These are phyloP conservation scores for Heterocephalus glaber DNA, from an alignment of 2,113 vertebrate genomes.

Conservation along the genomic window DNA sequence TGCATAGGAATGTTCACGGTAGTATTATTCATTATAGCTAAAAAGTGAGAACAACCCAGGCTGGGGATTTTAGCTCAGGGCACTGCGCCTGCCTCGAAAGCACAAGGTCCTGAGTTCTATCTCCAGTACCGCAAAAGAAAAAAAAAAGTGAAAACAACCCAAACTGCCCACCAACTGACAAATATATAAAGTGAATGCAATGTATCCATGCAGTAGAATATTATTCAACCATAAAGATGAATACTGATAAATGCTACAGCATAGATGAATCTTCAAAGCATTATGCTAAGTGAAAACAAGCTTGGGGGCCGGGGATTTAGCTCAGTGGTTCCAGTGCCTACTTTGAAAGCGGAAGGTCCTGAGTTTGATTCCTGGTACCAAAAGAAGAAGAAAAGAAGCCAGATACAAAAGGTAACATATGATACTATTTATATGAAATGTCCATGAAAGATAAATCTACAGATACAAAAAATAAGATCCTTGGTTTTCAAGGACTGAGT, in stretches of 20 bases:
- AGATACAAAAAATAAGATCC: background rate
- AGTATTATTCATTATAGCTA: background rate
- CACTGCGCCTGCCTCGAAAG: too few species aligned
- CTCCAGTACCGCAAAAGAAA: too few species aligned
- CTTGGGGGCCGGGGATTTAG: too few species aligned
- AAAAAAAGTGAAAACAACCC: background rate
- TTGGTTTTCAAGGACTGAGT: background rate
- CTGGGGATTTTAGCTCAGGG: too few species aligned
- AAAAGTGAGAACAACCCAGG: background rate
- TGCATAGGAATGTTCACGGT: background rate
- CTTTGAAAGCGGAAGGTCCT: too few species aligned
- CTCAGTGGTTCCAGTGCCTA: too few species aligned
- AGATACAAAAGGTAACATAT: background rate
- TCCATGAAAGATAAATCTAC: background rate
- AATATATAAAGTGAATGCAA: background rate
- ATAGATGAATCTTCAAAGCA: background rate
- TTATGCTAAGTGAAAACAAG: background rate
- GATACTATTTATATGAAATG: background rate
- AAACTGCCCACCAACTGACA: background rate
- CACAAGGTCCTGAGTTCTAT: too few species aligned
- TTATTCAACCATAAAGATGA: background rate
- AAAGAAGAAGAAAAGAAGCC: too few species aligned
- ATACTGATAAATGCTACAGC: background rate
- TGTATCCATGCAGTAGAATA: background rate
- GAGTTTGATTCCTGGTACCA: too few species aligned